Percentiles rank a stretch among this genome's conserved stretches.
Conservation (phyloP, 2,888 invertebrate species). For the Oeneis ivallda region DNA sequence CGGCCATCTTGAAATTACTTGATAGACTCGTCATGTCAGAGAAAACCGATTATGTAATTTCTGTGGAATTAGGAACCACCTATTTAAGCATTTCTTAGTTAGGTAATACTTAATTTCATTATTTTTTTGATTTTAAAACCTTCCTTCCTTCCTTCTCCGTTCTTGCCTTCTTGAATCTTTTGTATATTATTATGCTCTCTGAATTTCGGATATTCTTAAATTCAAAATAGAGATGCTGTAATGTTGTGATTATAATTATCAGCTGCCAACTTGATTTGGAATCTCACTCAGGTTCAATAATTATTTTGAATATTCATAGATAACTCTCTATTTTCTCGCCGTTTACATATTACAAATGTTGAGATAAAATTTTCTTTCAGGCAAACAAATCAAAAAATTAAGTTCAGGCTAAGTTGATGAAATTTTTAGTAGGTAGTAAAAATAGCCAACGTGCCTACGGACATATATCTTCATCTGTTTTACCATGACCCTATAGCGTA, state of each 20-base stretch:
- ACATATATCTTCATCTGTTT: conserved; percentile 38
- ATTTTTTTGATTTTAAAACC: neutral
- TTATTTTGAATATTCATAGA: neutral
- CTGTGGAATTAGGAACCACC: too few relatives aligned
- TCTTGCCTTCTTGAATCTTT: too few relatives aligned
- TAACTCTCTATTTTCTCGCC: neutral
- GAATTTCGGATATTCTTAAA: too few relatives aligned
- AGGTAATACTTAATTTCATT: conserved; percentile 31
- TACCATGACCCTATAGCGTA: conserved; percentile 51
- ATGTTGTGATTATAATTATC: neutral
- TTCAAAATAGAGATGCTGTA: too few relatives aligned
- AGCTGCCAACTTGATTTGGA: neutral
- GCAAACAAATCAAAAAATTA: too few relatives aligned
- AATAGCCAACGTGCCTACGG: conserved; percentile 17
- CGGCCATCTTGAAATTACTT: conserved; percentile 42
- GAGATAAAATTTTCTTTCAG: neutral
- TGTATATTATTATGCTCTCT: too few relatives aligned
- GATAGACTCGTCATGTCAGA: conserved; percentile 47
- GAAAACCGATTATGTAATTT: conserved; percentile 62
- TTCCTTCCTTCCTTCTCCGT: neutral
- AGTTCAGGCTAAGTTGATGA: neutral
- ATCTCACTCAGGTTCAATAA: neutral
- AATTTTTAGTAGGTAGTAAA: neutral
- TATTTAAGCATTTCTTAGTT: too few relatives aligned
- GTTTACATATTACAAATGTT: conserved; percentile 2